Conservation (phyloP, 2,113 vertebrate genomes). For the Sebastes schlegelii region DNA sequence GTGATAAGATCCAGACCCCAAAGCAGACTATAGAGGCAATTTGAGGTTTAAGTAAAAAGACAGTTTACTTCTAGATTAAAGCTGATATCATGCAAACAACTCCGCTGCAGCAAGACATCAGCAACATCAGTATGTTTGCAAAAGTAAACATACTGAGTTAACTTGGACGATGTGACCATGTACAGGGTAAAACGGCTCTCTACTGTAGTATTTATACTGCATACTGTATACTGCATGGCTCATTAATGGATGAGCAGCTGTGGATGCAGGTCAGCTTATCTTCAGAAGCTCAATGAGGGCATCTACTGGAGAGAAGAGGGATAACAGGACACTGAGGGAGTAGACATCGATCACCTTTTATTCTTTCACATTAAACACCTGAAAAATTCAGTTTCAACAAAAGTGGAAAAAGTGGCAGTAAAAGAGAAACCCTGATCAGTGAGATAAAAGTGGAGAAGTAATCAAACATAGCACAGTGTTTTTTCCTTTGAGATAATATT, state of each 20-base stretch:
- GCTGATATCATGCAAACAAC: neutral
- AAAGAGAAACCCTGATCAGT: no score
- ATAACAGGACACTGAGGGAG: neutral
- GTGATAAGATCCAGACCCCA: no score
- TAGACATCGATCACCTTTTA: neutral
- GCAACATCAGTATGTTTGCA: no score
- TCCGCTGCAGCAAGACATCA: neutral
- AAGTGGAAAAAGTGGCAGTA: no score
- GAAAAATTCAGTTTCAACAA: neutral
- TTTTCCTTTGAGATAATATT: no score
- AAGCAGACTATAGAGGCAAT: neutral
- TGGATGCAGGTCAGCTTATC: no score
- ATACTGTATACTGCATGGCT: neutral
- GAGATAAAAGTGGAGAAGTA: no score
- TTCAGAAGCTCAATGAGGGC: constrained; percentile 3
- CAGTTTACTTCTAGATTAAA: neutral
- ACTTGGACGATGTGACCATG: neutral
- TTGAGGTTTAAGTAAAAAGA: neutral
- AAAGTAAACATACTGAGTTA: neutral
- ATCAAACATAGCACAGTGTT: no score
- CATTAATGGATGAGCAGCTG: neutral
- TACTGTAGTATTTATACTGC: neutral
- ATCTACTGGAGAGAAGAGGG: constrained; percentile 9
- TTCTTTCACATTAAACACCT: neutral
- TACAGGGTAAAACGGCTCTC: neutral